Conservation (phyloP, 2,888 invertebrate genomes). For the Nomada fabriciana region DNA sequence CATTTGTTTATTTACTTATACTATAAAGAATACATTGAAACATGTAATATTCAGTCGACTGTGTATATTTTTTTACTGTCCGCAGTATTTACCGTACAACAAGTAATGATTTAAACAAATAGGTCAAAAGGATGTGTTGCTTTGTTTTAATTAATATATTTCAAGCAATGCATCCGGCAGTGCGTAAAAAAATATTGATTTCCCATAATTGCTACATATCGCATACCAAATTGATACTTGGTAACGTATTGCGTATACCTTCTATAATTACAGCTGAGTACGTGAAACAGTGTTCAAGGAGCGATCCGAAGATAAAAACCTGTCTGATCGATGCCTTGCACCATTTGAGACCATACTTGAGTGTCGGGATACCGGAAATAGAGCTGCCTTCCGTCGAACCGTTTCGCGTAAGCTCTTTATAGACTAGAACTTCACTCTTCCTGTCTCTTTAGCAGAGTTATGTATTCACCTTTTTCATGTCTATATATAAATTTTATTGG, state of each 20-base stretch:
- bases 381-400: conserved; percentile 86
- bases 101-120: too few relatives aligned
- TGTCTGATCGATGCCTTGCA: conserved; percentile 84
- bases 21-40: too few relatives aligned
- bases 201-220: neutral
- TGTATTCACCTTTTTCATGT: neutral
- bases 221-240: neutral
- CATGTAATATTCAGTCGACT: too few relatives aligned
- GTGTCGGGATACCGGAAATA: conserved; percentile 85
- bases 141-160: too few relatives aligned
- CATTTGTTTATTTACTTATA: too few relatives aligned
- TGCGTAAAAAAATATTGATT: too few relatives aligned
- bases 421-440: conserved; percentile 1
- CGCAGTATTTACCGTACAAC: too few relatives aligned
- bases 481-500: too few relatives aligned
- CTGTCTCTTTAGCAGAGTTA: neutral
- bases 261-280: conserved; percentile 83
- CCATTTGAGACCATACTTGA: conserved; percentile 84
- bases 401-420: conserved; percentile 79
- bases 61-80: too few relatives aligned
- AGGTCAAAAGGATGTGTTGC: too few relatives aligned
- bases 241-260: neutral
- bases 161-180: too few relatives aligned
- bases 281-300: conserved; percentile 88
- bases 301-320: conserved; percentile 83